Evolutionary conservation across 2,113 vertebrate genomes (phyloP).

Genomic region (Equus przewalskii): DNA sequence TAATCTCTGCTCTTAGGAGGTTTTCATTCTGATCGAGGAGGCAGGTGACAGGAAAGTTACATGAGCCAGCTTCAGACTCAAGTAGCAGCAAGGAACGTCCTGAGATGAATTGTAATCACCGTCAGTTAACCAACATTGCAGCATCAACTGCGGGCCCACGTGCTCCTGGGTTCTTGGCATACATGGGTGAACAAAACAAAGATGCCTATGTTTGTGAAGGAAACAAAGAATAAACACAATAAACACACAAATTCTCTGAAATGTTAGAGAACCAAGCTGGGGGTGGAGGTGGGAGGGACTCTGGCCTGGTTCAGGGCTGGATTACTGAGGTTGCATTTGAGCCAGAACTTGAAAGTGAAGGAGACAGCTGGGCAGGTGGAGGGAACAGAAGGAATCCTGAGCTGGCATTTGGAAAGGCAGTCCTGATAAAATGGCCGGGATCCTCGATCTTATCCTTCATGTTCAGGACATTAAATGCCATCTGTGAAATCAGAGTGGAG

Average conservation of each 20-base stretch:
- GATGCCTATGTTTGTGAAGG: background rate
- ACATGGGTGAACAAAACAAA: background rate
- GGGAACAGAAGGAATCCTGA: no score
- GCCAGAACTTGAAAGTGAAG: background rate
- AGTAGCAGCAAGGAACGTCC: no score
- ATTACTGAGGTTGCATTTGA: accelerated
- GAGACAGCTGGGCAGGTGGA: background rate
- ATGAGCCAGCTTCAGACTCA: accelerated
- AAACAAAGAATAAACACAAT: background rate
- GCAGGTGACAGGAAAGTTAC: accelerated
- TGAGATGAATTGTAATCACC: accelerated
- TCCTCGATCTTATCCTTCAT: background rate
- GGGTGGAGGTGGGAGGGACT: background rate
- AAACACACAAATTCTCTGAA: background rate
- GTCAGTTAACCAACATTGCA: background rate
- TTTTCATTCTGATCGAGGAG: background rate
- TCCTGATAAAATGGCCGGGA: no score
- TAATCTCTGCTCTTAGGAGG: background rate
- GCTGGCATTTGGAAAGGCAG: background rate
- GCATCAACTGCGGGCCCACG: accelerated
- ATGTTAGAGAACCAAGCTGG: background rate
- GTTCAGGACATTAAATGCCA: background rate
- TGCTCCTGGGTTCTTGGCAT: background rate
- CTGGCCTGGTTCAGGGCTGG: background rate
- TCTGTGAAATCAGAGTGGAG: background rate